A percentile compares a stretch with the other conserved stretches of the same genome.
Conservation (phyloP, 2,888 invertebrate genomes). For the Trilocha varians region DNA sequence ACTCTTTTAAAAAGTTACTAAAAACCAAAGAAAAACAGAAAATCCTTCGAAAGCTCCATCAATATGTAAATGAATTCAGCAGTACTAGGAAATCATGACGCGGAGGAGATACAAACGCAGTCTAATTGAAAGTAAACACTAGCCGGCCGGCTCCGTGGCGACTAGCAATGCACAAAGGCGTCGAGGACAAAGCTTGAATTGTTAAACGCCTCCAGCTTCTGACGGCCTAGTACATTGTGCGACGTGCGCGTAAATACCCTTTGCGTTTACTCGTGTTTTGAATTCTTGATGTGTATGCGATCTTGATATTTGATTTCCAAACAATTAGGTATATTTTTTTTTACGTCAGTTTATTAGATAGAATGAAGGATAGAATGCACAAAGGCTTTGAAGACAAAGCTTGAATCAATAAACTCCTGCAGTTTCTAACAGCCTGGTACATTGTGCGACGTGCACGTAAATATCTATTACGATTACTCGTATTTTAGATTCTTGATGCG, state of each 20-base stretch:
- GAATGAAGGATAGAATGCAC: no score
- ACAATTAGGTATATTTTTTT: no score
- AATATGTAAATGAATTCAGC: background rate
- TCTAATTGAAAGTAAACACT: slow-evolving; percentile 33
- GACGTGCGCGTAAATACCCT: slow-evolving; percentile 6
- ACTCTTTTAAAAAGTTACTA: background rate
- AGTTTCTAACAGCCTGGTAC: slow-evolving; percentile 15
- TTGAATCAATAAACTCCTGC: slow-evolving; percentile 27
- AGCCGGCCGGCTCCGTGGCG: slow-evolving; percentile 9
- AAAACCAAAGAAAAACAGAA: background rate
- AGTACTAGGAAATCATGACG: slow-evolving; percentile 10
- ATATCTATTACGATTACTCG: slow-evolving; percentile 9
- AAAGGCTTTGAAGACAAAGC: slow-evolving; percentile 17
- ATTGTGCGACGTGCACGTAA: slow-evolving; percentile 4
- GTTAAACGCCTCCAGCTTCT: slow-evolving; percentile 22
- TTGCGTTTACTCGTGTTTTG: slow-evolving; percentile 8
- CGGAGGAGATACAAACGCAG: slow-evolving; percentile 13
- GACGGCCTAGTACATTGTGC: slow-evolving; percentile 13
- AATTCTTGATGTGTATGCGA: background rate
- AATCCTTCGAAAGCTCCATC: background rate
- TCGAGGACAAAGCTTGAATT: slow-evolving; percentile 20
- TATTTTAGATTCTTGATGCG: background rate
- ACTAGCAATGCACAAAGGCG: slow-evolving; percentile 15
- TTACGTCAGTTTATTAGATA: no score
- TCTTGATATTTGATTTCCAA: background rate